phyloP scores from a whole-genome alignment of 2,797 vertebrate genomes.

The Sebastes hopkinsi region DNA sequence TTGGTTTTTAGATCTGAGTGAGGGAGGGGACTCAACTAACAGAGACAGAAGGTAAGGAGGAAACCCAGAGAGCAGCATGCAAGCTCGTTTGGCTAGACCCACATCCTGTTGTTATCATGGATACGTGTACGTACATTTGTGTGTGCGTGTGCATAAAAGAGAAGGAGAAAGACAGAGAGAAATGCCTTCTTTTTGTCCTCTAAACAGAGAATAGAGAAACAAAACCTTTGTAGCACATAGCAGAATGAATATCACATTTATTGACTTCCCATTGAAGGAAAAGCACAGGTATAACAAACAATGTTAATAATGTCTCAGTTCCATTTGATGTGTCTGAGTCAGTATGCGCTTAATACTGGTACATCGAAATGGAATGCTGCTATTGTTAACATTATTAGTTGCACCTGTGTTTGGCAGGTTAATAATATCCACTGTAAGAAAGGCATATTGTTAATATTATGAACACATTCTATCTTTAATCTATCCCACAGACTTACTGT shows the following conservation, averaged over 20 bases:
- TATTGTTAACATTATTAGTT: neutral
- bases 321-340: neutral
- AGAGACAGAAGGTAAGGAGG: slow-evolving; percentile 46
- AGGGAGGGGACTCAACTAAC: slow-evolving; percentile 4
- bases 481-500: neutral
- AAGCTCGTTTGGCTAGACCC: slow-evolving; percentile 56
- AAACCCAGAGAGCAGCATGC: slow-evolving; percentile 50
- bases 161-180: neutral
- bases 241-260: neutral
- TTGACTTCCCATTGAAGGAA: neutral
- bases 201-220: neutral
- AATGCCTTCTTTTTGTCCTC: neutral
- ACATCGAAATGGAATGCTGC: neutral
- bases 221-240: neutral
- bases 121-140: neutral
- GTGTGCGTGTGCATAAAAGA: neutral
- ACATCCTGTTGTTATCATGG: slow-evolving; percentile 73
- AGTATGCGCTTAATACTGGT: neutral
- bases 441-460: neutral
- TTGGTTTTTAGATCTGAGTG: neutral
- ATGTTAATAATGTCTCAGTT: neutral
- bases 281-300: neutral
- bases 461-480: neutral
- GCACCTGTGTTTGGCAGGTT: neutral
- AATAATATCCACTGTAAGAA: neutral